A percentile compares a stretch with the other conserved stretches of the same genome.
Evolutionary conservation across 1,140 invertebrate genomes (phyloP).

Genomic region (Nasonia giraulti): DNA sequence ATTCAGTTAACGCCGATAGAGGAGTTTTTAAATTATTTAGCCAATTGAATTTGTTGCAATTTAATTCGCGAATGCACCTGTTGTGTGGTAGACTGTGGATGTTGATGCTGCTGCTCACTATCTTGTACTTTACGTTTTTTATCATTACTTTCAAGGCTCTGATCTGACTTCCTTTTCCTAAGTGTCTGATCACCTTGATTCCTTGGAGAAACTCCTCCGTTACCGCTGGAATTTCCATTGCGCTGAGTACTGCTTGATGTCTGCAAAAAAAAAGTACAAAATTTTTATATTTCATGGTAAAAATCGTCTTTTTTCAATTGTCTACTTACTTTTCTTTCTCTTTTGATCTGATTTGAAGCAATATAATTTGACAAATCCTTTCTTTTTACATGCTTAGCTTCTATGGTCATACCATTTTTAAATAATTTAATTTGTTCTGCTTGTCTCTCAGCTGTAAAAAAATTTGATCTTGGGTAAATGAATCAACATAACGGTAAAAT

Average conservation of each 20-base stretch:
- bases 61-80: slow-evolving; percentile 26
- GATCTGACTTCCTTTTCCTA: slow-evolving; percentile 65
- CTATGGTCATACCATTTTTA: slow-evolving; percentile 93
- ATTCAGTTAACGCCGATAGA: slow-evolving; percentile 27
- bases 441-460: slow-evolving; percentile 77
- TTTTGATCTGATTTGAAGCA: slow-evolving; percentile 81
- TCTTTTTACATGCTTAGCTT: slow-evolving; percentile 83
- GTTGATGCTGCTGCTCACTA: slow-evolving; percentile 54
- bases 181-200: slow-evolving; percentile 53
- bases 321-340: slow-evolving; percentile 77
- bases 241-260: slow-evolving; percentile 60
- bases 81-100: slow-evolving; percentile 26
- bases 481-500: not conserved
- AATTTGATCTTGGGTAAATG: not conserved
- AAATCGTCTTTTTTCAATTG: not conserved
- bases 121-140: slow-evolving; percentile 66
- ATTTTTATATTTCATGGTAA: not conserved
- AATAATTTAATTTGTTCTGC: slow-evolving; percentile 84
- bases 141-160: slow-evolving; percentile 54
- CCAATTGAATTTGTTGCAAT: not conserved
- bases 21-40: slow-evolving; percentile 1
- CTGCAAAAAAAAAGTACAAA: slow-evolving; percentile 51
- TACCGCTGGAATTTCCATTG: slow-evolving; percentile 63
- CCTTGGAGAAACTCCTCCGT: slow-evolving; percentile 62
- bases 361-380: slow-evolving; percentile 87